Evolutionary conservation across 2,888 invertebrate species (phyloP), one percentile per base, ranked within the genome.

Genomic region (Latrodectus hesperus): DNA sequence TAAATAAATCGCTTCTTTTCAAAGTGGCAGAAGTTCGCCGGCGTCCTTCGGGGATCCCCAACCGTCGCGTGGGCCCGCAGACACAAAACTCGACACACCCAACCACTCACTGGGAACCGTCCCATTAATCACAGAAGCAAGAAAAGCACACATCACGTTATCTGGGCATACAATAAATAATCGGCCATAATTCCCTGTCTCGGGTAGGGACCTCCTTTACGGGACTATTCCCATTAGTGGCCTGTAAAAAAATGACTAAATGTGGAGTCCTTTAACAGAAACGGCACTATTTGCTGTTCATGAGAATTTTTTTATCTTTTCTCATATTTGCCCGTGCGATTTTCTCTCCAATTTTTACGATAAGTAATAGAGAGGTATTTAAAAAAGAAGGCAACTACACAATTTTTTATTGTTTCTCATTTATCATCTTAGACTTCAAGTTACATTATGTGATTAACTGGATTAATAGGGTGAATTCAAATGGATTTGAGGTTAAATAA

Each of bases 131-230:
- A 86, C 79, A 76, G 11, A 51, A 74, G 80, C 55, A 80, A 85
- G 85, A 80, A 85, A 86, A 75, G 22, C 22, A 71, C 80, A 86
- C 80, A 86, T 80, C 85, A 86, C 85, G 85, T 86, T 86, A 86
- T 86, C 85, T 86, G 52, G 68, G 75, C 80, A 86, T 86, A 86
- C 85, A 80, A 86, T 86, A 86, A 86, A 86, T 86, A 86, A 86
- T 86, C 85, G 80, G 80, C 85, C 67, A 85, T 85, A 85, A 85
- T 85, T 85, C 73, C 79, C 74, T 52, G 74, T 67, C 67, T 14
- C 51, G 77, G 22, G 73, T 71, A 65, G 78, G 80, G 68, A 76
- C 81, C 67, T 60, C 17, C 53, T 79, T 79, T 74, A 68, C 74
- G 79, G 78, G 55, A 84, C 74, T 79, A 78, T 74, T 70, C 79